Conservation (phyloP, 2,113 vertebrate species). For the Melanotaenia duboulayi region DNA sequence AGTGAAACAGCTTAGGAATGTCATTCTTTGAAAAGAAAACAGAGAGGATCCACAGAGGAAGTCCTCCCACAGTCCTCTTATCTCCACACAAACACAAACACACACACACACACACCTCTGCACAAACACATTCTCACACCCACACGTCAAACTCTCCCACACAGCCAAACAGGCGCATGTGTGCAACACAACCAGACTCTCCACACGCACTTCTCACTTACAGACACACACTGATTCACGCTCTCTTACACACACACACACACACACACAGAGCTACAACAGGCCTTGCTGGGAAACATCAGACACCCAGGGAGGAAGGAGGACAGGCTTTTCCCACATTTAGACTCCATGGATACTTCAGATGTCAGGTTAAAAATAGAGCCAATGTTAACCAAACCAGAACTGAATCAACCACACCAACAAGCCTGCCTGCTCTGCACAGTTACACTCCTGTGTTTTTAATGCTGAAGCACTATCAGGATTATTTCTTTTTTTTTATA, state of each 20-base stretch:
- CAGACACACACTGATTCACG: slow-evolving; percentile 49
- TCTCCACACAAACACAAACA: slow-evolving; percentile 86
- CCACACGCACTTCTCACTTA: slow-evolving; percentile 59
- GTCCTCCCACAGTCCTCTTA: slow-evolving; percentile 94
- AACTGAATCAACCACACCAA: slow-evolving; percentile 75
- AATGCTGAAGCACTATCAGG: not conserved
- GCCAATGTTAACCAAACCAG: slow-evolving; percentile 90
- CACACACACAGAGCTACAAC: slow-evolving; percentile 72
- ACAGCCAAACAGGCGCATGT: slow-evolving; percentile 23
- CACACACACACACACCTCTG: slow-evolving; percentile 62
- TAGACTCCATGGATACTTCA: slow-evolving; percentile 96
- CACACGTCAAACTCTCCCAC: slow-evolving; percentile 62
- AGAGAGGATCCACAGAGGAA: slow-evolving; percentile 98
- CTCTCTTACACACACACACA: slow-evolving; percentile 54
- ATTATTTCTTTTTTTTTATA: too few species aligned
- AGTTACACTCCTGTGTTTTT: not conserved
- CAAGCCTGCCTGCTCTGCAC: slow-evolving; percentile 9
- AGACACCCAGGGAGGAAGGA: slow-evolving; percentile 96
- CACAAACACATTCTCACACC: slow-evolving; percentile 53
- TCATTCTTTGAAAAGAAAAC: slow-evolving; percentile 99
- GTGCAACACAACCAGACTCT: slow-evolving; percentile 5
- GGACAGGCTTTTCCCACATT: slow-evolving; percentile 99
- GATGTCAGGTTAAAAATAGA: slow-evolving; percentile 98
- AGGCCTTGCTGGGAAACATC: slow-evolving; percentile 96
- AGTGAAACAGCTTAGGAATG: slow-evolving; percentile 99